A percentile compares a stretch with the other conserved stretches of the same genome.
Evolutionary conservation across 2,888 invertebrate species (phyloP).

Genomic region (Saturnia japonica): DNA sequence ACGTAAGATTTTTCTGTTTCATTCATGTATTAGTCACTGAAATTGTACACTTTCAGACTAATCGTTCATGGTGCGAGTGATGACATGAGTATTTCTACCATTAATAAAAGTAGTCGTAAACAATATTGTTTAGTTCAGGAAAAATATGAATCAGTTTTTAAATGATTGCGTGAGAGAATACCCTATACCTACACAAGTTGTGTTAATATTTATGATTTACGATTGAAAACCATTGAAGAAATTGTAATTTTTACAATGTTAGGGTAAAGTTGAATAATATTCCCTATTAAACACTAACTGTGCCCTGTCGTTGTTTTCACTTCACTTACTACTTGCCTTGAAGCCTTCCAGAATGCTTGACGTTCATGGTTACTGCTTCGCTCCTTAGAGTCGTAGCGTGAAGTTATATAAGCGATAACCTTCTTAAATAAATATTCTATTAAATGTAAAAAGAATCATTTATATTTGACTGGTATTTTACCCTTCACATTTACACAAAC

Average conservation of each 20-base stretch:
- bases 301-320: too few relatives aligned
- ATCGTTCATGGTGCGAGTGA: background rate
- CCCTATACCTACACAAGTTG: background rate
- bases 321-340: too few relatives aligned
- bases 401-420: too few relatives aligned
- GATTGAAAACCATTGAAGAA: background rate
- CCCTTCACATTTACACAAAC: too few relatives aligned
- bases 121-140: slow-evolving; percentile 5
- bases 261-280: background rate
- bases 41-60: slow-evolving; percentile 17
- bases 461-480: too few relatives aligned
- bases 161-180: background rate
- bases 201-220: background rate
- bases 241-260: background rate
- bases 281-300: background rate
- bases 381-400: too few relatives aligned
- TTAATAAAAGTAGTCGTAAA: background rate
- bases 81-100: background rate
- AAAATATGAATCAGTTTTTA: background rate
- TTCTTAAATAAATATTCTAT: too few relatives aligned
- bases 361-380: too few relatives aligned
- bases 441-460: too few relatives aligned
- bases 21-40: slow-evolving; percentile 19
- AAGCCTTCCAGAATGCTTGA: too few relatives aligned
- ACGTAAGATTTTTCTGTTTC: slow-evolving; percentile 15